Evolutionary conservation across 2,113 vertebrate species (phyloP).

Genomic region (Otis tarda): DNA sequence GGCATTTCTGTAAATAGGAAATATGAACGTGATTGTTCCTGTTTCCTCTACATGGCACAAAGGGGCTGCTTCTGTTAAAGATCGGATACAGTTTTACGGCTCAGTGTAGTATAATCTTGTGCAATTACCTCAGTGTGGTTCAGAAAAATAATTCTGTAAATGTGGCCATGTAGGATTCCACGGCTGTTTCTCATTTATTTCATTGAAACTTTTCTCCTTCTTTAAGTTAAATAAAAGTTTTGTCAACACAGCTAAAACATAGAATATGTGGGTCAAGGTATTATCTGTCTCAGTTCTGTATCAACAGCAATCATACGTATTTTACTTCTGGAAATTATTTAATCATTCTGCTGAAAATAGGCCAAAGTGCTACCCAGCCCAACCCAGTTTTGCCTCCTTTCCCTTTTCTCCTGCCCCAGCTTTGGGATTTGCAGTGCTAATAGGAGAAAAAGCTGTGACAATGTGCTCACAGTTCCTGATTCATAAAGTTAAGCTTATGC

Average conservation of each 20-base stretch:
- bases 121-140: constrained; percentile 54
- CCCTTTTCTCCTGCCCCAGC: background rate
- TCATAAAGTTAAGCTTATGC: background rate
- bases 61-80: constrained; percentile 15
- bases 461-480: background rate
- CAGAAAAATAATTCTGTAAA: constrained; percentile 41
- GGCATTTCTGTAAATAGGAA: background rate
- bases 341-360: background rate
- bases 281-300: background rate
- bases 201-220: background rate
- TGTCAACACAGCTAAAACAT: background rate
- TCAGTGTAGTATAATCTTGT: background rate
- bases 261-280: background rate
- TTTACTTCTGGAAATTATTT: background rate
- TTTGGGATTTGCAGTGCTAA: background rate
- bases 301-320: background rate
- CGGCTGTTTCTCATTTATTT: constrained; percentile 24
- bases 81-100: constrained; percentile 13
- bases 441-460: background rate
- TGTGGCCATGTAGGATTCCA: background rate
- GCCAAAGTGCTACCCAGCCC: background rate
- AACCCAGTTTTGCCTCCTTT: background rate
- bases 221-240: constrained; percentile 4
- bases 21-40: background rate
- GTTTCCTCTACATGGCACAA: background rate